Evolutionary conservation across 2,888 invertebrate species (phyloP).

Genomic region (Lasioglossum vierecki): DNA sequence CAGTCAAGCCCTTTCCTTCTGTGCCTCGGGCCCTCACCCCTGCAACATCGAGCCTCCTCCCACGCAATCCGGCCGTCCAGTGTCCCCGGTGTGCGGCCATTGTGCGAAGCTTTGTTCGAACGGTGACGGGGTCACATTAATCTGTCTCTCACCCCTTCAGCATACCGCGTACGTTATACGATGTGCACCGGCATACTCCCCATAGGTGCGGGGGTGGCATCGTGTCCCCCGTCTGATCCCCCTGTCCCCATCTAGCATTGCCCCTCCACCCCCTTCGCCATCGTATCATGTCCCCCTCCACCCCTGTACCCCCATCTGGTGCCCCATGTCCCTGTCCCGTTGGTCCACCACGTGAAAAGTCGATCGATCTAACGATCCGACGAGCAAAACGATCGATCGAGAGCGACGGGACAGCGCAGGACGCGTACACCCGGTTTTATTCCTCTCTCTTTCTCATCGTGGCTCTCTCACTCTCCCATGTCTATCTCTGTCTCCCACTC

Average conservation of each 20-base stretch:
- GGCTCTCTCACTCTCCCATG: not conserved
- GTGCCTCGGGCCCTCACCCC: constrained; percentile 49
- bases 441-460: not conserved
- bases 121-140: constrained; percentile 83
- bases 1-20: constrained; percentile 75
- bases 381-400: constrained; percentile 59
- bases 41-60: constrained; percentile 60
- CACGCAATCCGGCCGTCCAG: constrained; percentile 72
- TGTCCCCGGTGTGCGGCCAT: constrained; percentile 79
- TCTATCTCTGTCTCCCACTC: not conserved
- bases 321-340: constrained; percentile 16
- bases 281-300: not conserved
- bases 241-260: not conserved
- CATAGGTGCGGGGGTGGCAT: constrained; percentile 58
- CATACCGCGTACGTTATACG: constrained; percentile 73
- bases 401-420: not conserved
- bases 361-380: constrained; percentile 63
- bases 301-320: not conserved
- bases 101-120: constrained; percentile 83
- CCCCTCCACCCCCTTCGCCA: not conserved
- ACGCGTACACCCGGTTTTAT: constrained; percentile 18
- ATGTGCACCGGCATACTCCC: constrained; percentile 66
- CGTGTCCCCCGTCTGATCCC: constrained; percentile 43
- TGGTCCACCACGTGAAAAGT: constrained; percentile 50
- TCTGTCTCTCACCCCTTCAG: constrained; percentile 80